Base-by-base conservation (phyloP, 2,888 invertebrate species). In the Acanthacorydalis orientalis region DNA sequence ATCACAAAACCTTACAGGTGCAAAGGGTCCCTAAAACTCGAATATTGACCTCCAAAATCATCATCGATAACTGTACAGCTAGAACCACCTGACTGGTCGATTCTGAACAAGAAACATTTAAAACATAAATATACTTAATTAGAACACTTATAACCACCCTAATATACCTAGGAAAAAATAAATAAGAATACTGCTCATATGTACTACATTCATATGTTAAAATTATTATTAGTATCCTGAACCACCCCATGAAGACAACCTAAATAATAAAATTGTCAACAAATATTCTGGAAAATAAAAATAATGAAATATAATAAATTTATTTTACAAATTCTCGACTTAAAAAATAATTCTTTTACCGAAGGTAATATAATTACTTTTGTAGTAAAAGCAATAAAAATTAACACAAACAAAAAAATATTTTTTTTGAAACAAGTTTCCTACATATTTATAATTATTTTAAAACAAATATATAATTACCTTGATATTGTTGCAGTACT, bases 401-500 rank as follows among this genome's bases (percentile, higher is more conserved):
- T 34, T 34, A 34, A 34, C 8, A 34, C 34, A 11, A 34, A 34
- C 11, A 9, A 9, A 11, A 34, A 35, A 35, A n/a, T 35, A 35
- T 11, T 11, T 35, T 35, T n/a, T 12, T n/a, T 14, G 7, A 37
- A 37, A 7, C 37, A n/a, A n/a, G n/a, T n/a, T n/a, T n/a, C n/a
- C n/a, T n/a, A 12, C 37, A 7, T 10, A 37, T 37, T 37, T 7
- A 37, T 7, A 37, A 10, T 31, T 43, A 43, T 31, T 31, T 43
- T 11, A 3, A 23, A 23, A 23, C 23, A 23, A 23, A n/a, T n/a
- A n/a, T n/a, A n/a, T 23, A 23, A 6, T 23, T 56, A 55, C 48
- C 57, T 57, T 32, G 52, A 49, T 35, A 52, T 53, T 23, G 56
- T 53, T 15, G 59, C 58, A 50, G 62, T 64, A 42, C 63, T 61